Evolutionary conservation across 2,113 vertebrate species (phyloP).

Genomic region (Esox niger): DNA sequence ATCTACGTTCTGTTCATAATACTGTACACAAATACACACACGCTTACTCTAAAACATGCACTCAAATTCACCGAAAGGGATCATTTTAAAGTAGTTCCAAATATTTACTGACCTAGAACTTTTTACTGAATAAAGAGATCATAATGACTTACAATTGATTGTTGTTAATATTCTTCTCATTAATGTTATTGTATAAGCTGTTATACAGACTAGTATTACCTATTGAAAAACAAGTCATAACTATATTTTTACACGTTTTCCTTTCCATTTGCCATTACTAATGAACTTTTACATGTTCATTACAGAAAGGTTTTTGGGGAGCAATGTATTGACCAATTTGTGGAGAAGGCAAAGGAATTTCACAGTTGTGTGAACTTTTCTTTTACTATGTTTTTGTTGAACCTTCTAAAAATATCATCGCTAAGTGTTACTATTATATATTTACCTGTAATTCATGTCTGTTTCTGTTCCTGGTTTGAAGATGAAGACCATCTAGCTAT

Average conservation of each 20-base stretch:
- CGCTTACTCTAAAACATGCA: neutral
- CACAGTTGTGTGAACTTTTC: neutral
- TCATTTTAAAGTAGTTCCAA: conserved; percentile 15
- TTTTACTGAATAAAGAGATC: neutral
- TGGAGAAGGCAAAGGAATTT: neutral
- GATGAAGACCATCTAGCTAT: neutral
- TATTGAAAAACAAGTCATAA: neutral
- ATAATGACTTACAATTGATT: neutral
- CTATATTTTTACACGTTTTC: neutral
- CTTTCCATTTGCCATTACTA: neutral
- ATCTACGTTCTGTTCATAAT: conserved; percentile 81
- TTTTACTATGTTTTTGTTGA: neutral
- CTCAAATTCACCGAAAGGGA: conserved; percentile 10
- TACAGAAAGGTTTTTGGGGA: conserved; percentile 3
- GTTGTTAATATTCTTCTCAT: neutral
- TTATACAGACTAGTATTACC: neutral
- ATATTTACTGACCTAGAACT: neutral
- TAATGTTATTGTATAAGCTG: too few relatives aligned
- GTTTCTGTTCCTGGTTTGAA: neutral
- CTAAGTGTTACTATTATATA: neutral
- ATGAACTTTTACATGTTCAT: neutral
- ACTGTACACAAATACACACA: neutral
- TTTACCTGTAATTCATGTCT: neutral
- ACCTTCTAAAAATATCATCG: neutral
- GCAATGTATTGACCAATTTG: neutral